Conservation (phyloP, 2,113 vertebrate species). For the Labeo catla region DNA sequence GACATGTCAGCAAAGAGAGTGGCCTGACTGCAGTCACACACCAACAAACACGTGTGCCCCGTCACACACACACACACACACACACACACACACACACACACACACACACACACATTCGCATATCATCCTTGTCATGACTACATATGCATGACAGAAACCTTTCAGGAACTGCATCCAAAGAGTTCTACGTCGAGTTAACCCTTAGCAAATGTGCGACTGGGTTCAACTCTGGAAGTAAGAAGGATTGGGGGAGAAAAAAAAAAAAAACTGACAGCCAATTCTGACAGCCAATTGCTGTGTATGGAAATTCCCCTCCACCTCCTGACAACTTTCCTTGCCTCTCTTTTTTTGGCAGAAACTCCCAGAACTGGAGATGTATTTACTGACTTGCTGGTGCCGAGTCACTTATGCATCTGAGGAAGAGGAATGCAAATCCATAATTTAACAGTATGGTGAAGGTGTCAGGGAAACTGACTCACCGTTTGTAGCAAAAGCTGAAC, state of each 20-base stretch:
- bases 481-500: slow-evolving; percentile 44
- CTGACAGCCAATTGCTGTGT: slow-evolving; percentile 48
- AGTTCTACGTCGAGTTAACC: slow-evolving; percentile 47
- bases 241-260: neutral
- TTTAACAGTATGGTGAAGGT: slow-evolving; percentile 47
- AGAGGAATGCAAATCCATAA: slow-evolving; percentile 53
- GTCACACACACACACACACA: neutral
- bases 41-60: slow-evolving; percentile 39
- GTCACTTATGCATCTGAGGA: slow-evolving; percentile 8
- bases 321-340: slow-evolving; percentile 53
- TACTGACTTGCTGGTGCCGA: slow-evolving; percentile 25
- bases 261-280: slow-evolving; percentile 44
- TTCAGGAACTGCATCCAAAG: slow-evolving; percentile 41
- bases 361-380: slow-evolving; percentile 30
- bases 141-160: slow-evolving; percentile 44
- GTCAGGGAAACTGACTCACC: slow-evolving; percentile 35
- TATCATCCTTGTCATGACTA: slow-evolving; percentile 46
- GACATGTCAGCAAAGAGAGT: slow-evolving; percentile 54
- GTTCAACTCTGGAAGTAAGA: slow-evolving; percentile 39
- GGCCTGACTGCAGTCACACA: slow-evolving; percentile 57
- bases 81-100: slow-evolving; percentile 26
- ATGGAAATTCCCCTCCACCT: slow-evolving; percentile 53
- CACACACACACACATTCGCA: slow-evolving; percentile 40
- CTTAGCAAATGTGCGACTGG: slow-evolving; percentile 46
- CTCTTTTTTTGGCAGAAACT: slow-evolving; percentile 39